A percentile compares a stretch with the other conserved stretches of the same genome.
Evolutionary conservation across 2,888 invertebrate species (phyloP).

Genomic region (Leptinotarsa juncta): DNA sequence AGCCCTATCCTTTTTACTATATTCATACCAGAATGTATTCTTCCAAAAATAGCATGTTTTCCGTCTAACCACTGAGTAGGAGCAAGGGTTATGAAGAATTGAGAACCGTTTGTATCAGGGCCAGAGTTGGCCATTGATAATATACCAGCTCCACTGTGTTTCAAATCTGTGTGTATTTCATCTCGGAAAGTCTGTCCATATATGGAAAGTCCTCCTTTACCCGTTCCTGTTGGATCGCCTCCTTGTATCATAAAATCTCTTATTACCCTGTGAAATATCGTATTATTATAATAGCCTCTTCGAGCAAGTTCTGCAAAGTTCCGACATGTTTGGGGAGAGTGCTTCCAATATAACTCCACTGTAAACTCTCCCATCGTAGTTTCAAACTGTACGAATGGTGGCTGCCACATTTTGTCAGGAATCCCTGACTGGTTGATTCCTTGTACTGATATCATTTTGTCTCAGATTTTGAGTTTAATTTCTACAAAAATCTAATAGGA

Average conservation of each 20-base stretch:
- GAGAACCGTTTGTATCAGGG: slow-evolving; percentile 96
- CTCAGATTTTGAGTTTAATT: not conserved
- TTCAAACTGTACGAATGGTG: slow-evolving; percentile 83
- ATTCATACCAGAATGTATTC: slow-evolving; percentile 88
- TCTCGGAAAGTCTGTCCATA: slow-evolving; percentile 96
- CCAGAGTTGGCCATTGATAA: slow-evolving; percentile 99
- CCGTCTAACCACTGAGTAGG: slow-evolving; percentile 98
- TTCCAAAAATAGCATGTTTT: slow-evolving; percentile 96
- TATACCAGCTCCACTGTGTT: slow-evolving; percentile 93
- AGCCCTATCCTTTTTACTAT: slow-evolving; percentile 93
- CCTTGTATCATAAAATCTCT: slow-evolving; percentile 94
- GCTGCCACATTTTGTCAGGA: slow-evolving; percentile 91
- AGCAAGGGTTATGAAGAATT: slow-evolving; percentile 97
- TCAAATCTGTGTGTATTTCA: slow-evolving; percentile 93
- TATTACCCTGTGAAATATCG: slow-evolving; percentile 96
- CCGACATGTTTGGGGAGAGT: slow-evolving; percentile 95
- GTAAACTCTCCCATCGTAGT: slow-evolving; percentile 93
- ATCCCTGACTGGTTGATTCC: slow-evolving; percentile 75
- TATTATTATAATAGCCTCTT: slow-evolving; percentile 95
- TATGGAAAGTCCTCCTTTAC: slow-evolving; percentile 95
- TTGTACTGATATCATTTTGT: slow-evolving; percentile 63
- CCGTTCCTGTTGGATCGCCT: slow-evolving; percentile 92
- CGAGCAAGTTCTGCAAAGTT: slow-evolving; percentile 96
- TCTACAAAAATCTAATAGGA: not conserved
- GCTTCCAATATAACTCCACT: slow-evolving; percentile 98